phyloP scores from a whole-genome alignment of 2,113 vertebrate genomes.

The Urocitellus parryii region DNA sequence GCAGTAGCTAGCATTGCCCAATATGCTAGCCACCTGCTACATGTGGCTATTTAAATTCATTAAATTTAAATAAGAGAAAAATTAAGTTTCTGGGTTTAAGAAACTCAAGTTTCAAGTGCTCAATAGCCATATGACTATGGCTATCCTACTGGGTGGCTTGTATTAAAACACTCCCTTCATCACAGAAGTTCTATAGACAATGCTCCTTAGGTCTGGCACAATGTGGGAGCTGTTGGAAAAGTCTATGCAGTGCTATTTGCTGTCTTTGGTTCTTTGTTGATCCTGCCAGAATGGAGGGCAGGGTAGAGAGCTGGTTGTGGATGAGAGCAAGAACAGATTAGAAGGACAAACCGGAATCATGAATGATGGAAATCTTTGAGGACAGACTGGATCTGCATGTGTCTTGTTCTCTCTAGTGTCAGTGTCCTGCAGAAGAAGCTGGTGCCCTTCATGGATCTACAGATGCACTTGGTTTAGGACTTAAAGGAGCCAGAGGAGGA shows the following conservation, averaged over 20 bases:
- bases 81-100: not conserved
- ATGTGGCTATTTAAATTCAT: not conserved
- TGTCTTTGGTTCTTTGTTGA: constrained; percentile 16
- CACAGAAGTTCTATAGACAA: not conserved
- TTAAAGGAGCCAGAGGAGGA: not conserved
- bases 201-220: not conserved
- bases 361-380: not conserved
- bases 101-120: not conserved
- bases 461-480: not conserved
- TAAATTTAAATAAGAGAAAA: not conserved
- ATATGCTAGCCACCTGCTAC: not conserved
- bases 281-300: not conserved
- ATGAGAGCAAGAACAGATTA: not conserved
- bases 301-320: not conserved
- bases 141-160: not conserved
- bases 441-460: not conserved
- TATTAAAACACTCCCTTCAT: not conserved
- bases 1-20: not conserved
- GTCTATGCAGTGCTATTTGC: not conserved
- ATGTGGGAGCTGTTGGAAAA: not conserved
- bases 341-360: not conserved
- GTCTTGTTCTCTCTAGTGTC: not conserved
- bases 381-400: not conserved
- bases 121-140: not conserved
- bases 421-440: not conserved